A percentile compares a stretch with the other conserved stretches of the same genome.
These are phyloP conservation scores for Siphamia tubifer DNA, from an alignment of 2,113 vertebrate species.

Conservation along the genomic window DNA sequence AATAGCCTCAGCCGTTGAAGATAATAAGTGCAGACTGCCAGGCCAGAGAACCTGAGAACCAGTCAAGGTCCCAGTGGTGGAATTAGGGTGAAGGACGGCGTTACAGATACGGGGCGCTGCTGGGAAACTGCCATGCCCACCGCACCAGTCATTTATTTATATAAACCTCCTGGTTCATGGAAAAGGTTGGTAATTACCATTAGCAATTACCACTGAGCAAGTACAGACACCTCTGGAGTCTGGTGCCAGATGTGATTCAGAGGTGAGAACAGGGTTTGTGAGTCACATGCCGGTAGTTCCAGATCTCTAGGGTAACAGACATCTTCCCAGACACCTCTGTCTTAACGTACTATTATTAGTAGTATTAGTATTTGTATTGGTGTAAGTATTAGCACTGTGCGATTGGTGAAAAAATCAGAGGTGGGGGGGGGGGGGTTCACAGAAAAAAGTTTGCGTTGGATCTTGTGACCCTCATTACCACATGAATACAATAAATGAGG, in stretches of 20 bases:
- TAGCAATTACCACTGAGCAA: slow-evolving; percentile 71
- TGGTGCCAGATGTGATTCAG: slow-evolving; percentile 53
- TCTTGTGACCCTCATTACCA: too few species aligned
- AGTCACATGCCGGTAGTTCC: slow-evolving; percentile 42
- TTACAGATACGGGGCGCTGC: slow-evolving; percentile 25
- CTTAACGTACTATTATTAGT: too few species aligned
- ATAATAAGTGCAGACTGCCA: slow-evolving; percentile 43
- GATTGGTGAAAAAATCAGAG: too few species aligned
- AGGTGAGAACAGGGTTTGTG: slow-evolving; percentile 41
- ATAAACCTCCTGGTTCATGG: slow-evolving; percentile 63
- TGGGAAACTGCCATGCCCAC: slow-evolving; percentile 36
- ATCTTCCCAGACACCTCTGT: slow-evolving; percentile 29
- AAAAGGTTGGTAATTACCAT: slow-evolving; percentile 62
- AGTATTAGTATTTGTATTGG: too few species aligned
- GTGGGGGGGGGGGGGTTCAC: too few species aligned
- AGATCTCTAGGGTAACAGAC: slow-evolving; percentile 19
- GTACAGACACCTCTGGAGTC: slow-evolving; percentile 57
- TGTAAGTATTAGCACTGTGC: too few species aligned
- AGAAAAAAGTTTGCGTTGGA: too few species aligned
- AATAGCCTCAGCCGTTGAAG: slow-evolving; percentile 51
- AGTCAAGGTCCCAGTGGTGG: slow-evolving; percentile 42
- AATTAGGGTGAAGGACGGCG: slow-evolving; percentile 64
- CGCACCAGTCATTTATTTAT: slow-evolving; percentile 66
- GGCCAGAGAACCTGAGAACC: slow-evolving; percentile 42
- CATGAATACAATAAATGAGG: too few species aligned